These are phyloP conservation scores for Cyanoramphus novaezelandiae DNA, from an alignment of 2,113 vertebrate species.

Conservation along the genomic window DNA sequence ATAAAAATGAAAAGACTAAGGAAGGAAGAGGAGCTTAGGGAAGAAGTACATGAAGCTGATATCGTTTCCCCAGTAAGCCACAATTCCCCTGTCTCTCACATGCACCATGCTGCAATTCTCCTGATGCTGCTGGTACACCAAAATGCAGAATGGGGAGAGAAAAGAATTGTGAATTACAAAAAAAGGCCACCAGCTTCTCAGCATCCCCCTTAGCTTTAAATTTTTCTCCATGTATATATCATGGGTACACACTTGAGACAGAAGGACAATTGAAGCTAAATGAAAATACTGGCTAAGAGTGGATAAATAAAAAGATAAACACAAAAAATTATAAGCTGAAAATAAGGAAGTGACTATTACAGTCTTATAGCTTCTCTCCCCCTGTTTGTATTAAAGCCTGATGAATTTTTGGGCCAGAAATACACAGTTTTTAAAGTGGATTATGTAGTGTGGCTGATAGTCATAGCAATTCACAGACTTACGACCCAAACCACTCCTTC, in stretches of 20 bases:
- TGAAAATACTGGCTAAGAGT: not conserved
- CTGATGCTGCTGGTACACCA: not conserved
- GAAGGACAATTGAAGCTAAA: not conserved
- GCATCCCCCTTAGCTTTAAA: not conserved
- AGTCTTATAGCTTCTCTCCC: not conserved
- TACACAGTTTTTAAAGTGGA: not conserved
- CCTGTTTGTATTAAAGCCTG: not conserved
- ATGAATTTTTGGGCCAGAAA: not conserved
- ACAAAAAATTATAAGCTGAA: not conserved
- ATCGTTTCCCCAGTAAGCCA: not conserved
- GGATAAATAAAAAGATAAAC: not conserved
- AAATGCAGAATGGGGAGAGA: not conserved
- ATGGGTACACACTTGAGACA: not conserved
- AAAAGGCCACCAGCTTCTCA: not conserved
- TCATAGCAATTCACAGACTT: not conserved
- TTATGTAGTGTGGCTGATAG: not conserved
- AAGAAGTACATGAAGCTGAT: not conserved
- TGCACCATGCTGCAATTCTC: not conserved
- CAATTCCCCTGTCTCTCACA: fast-evolving
- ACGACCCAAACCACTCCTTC: not conserved
- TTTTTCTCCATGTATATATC: not conserved
- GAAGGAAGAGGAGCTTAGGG: not conserved
- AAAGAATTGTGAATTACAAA: not conserved
- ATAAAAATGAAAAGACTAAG: not conserved
- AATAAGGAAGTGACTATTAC: not conserved